Evolutionary conservation across 2,797 vertebrate genomes (phyloP).

Genomic region (Epinephelus coioides): DNA sequence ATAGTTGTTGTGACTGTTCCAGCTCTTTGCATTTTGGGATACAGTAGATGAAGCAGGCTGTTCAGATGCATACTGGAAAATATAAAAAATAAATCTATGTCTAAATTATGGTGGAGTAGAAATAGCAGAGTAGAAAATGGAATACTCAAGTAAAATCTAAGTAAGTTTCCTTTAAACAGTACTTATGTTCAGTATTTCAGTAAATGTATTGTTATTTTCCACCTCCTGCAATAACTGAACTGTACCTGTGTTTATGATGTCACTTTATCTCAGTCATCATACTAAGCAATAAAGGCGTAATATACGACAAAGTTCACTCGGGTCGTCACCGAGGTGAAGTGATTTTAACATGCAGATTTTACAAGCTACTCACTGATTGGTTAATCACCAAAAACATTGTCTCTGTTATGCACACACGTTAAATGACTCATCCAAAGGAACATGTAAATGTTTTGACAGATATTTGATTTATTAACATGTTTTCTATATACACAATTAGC

Average conservation of each 20-base stretch:
- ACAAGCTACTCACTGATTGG: background rate
- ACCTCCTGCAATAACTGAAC: background rate
- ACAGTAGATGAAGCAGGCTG: too few species aligned
- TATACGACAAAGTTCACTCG: background rate
- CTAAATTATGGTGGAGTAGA: too few species aligned
- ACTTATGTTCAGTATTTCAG: too few species aligned
- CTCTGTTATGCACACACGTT: constrained; percentile 46
- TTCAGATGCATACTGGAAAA: too few species aligned
- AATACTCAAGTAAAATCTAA: too few species aligned
- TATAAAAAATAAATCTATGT: too few species aligned
- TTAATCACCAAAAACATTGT: constrained; percentile 22
- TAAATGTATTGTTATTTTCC: background rate
- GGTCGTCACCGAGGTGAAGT: background rate
- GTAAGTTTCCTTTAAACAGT: too few species aligned
- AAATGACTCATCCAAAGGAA: constrained; percentile 49
- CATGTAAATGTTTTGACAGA: constrained; percentile 61
- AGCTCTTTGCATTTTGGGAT: too few species aligned
- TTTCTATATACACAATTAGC: constrained; percentile 38
- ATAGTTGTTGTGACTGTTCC: too few species aligned
- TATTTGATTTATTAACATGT: constrained; percentile 57
- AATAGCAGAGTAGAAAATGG: too few species aligned
- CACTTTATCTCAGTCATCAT: background rate
- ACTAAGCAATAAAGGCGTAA: background rate
- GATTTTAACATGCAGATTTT: background rate
- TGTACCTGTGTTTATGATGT: background rate